Evolutionary conservation across 2,797 vertebrate genomes (phyloP).

Genomic region (Myiotriccus ornatus): DNA sequence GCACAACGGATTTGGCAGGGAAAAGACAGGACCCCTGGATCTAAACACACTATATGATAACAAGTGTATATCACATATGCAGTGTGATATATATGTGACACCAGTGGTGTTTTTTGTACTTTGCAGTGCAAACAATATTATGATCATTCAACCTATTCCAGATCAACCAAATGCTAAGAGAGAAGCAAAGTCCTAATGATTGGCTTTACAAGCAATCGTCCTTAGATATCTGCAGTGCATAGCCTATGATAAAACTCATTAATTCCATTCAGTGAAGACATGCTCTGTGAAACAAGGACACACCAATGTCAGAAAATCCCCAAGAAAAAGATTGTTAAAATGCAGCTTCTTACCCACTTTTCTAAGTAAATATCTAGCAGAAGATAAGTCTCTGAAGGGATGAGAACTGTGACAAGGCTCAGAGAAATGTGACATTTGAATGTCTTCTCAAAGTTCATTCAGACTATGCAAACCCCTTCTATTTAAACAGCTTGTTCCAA

Average conservation of each 20-base stretch:
- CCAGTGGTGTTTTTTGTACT: not conserved
- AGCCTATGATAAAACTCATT: not conserved
- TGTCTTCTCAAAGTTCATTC: not conserved
- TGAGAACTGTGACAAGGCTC: not conserved
- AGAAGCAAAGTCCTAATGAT: not conserved
- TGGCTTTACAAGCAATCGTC: not conserved
- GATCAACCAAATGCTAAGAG: not conserved
- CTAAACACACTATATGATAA: rapidly evolving
- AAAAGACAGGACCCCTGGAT: not conserved
- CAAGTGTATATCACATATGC: rapidly evolving
- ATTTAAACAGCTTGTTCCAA: not conserved
- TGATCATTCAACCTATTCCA: not conserved
- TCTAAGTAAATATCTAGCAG: not conserved
- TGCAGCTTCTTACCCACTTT: not conserved
- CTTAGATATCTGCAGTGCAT: not conserved
- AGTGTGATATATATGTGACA: rapidly evolving
- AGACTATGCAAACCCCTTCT: not conserved
- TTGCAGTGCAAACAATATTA: not conserved
- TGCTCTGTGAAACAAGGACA: not conserved
- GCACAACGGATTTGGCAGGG: not conserved
- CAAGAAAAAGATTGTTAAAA: not conserved
- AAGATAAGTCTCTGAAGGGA: conserved; percentile 7
- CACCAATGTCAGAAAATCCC: not conserved
- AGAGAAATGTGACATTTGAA: not conserved
- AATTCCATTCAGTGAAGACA: not conserved